Conservation (phyloP, 2,113 vertebrate species). For the Phodopus roborovskii region DNA sequence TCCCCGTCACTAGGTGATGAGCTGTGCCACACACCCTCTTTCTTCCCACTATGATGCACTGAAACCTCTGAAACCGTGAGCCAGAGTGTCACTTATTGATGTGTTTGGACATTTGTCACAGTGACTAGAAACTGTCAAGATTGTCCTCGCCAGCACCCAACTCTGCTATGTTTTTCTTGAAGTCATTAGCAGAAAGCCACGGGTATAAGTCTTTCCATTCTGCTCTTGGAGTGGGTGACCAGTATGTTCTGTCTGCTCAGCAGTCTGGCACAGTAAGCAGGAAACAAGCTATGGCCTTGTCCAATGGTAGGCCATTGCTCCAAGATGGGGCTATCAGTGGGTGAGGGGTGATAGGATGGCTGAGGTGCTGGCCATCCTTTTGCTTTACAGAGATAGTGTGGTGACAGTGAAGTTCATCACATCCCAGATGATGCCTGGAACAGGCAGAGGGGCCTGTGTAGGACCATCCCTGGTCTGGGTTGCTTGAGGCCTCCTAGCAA, state of each 20-base stretch:
- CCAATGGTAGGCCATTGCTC: not conserved
- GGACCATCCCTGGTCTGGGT: not conserved
- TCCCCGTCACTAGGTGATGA: not conserved
- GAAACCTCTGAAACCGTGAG: not conserved
- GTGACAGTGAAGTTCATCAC: not conserved
- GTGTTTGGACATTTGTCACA: not conserved
- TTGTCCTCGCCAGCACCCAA: not conserved
- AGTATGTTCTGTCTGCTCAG: too few species aligned
- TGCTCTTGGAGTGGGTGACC: not conserved
- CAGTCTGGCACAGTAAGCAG: not conserved
- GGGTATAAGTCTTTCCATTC: not conserved
- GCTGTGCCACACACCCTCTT: not conserved
- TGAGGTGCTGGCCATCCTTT: not conserved
- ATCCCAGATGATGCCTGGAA: not conserved
- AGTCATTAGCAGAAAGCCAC: too few species aligned
- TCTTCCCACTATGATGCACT: not conserved
- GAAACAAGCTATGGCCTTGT: not conserved
- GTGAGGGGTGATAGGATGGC: not conserved
- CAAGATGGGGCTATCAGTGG: not conserved
- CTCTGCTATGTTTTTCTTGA: not conserved
- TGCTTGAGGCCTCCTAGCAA: not conserved
- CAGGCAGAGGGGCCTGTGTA: too few species aligned
- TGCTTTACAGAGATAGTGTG: not conserved
- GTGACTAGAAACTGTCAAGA: not conserved
- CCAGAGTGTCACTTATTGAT: not conserved